Conservation (phyloP, 1,140 invertebrate species). For the Gryllus bimaculatus region DNA sequence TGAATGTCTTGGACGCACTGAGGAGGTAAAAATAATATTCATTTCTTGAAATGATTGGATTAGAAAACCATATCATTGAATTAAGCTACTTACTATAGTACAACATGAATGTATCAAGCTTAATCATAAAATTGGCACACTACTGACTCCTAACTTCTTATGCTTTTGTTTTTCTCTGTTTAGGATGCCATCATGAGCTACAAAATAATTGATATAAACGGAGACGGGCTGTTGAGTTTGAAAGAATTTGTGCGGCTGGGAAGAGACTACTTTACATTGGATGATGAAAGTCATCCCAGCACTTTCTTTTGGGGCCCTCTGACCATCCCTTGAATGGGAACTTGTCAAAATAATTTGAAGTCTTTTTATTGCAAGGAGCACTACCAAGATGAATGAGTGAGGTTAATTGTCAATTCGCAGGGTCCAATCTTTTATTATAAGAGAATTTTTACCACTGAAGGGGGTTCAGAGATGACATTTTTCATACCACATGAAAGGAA, state of each 20-base stretch:
- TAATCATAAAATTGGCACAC: neutral
- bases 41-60: neutral
- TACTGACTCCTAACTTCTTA: too few species aligned
- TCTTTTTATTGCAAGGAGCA: too few species aligned
- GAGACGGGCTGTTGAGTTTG: constrained; percentile 60
- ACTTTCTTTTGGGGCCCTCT: constrained; percentile 79
- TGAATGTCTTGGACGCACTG: constrained; percentile 59
- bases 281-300: constrained; percentile 62
- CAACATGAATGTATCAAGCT: neutral
- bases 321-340: neutral
- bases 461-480: too few species aligned
- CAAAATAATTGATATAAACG: constrained; percentile 63
- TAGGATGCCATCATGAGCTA: constrained; percentile 61
- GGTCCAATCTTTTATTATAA: too few species aligned
- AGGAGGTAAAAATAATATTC: constrained; percentile 42
- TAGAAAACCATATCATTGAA: neutral
- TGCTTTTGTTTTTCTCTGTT: constrained; percentile 22
- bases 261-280: constrained; percentile 65
- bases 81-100: neutral
- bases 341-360: neutral
- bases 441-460: too few species aligned
- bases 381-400: too few species aligned
- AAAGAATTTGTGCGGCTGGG: constrained; percentile 71
- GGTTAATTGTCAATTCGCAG: too few species aligned
- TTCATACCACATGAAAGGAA: too few species aligned